Percentiles rank a stretch among this genome's conserved stretches.
Evolutionary conservation across 2,113 vertebrate genomes (phyloP).

Genomic region (Sceloporus undulatus): DNA sequence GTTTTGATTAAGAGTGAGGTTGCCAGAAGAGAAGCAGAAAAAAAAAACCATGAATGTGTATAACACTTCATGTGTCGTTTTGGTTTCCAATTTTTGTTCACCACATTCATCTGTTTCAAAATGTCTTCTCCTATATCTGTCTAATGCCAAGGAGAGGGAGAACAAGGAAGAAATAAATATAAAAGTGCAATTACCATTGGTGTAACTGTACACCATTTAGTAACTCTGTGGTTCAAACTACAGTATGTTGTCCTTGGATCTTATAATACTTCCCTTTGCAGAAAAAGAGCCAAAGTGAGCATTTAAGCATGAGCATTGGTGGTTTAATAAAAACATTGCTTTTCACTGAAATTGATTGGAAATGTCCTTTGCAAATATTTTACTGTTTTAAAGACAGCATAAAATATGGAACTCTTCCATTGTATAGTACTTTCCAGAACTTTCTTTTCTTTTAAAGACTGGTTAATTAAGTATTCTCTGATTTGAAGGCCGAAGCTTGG

Average conservation of each 20-base stretch:
- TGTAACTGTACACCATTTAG: constrained; percentile 73
- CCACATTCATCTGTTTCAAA: background rate
- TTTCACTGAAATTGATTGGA: constrained; percentile 73
- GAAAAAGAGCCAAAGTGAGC: constrained; percentile 67
- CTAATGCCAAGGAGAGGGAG: constrained; percentile 48
- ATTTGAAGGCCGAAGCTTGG: background rate
- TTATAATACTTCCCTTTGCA: constrained; percentile 70
- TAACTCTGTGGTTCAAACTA: constrained; percentile 49
- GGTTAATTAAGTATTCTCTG: constrained; percentile 34
- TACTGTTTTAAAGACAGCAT: constrained; percentile 57
- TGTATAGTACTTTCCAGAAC: constrained; percentile 62
- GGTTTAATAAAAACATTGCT: constrained; percentile 65
- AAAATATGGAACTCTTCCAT: constrained; percentile 65
- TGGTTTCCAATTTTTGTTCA: background rate
- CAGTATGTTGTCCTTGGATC: constrained; percentile 72
- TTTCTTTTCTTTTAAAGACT: constrained; percentile 31
- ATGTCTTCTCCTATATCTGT: background rate
- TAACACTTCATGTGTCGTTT: background rate
- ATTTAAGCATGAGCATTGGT: constrained; percentile 61
- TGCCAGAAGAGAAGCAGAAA: background rate
- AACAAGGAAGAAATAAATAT: constrained; percentile 64
- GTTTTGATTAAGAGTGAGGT: too few relatives aligned
- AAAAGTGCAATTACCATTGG: constrained; percentile 58
- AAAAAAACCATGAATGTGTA: background rate
- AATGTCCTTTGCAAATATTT: constrained; percentile 74